Percentiles rank a stretch among this genome's conserved stretches.
phyloP scores from a whole-genome alignment of 2,888 invertebrate genomes.

The Yponomeuta cagnagella region DNA sequence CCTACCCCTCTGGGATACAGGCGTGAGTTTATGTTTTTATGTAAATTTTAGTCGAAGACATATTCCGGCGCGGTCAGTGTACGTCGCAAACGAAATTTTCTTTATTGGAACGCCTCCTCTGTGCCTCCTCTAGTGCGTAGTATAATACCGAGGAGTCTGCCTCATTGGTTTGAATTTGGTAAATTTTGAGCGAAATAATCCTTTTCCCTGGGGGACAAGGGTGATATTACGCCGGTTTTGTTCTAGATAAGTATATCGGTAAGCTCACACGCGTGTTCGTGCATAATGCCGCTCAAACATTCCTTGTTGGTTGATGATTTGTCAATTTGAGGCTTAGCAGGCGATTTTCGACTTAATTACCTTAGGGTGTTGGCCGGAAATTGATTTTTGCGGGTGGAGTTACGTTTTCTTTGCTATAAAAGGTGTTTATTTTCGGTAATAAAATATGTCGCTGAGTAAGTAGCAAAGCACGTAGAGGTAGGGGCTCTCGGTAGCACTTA shows the following conservation, averaged over 20 bases:
- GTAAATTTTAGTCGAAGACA: too few relatives aligned
- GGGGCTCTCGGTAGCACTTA: too few relatives aligned
- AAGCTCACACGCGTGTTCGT: slow-evolving; percentile 8
- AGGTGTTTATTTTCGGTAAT: neutral
- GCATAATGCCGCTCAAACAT: slow-evolving; percentile 15
- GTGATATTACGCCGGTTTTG: neutral
- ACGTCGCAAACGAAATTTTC: too few relatives aligned
- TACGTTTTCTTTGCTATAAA: neutral
- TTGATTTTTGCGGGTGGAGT: neutral
- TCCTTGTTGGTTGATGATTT: slow-evolving; percentile 9
- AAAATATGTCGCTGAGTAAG: neutral
- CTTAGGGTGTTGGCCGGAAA: neutral
- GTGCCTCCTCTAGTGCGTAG: too few relatives aligned
- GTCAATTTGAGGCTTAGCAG: slow-evolving; percentile 4
- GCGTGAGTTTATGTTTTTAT: too few relatives aligned
- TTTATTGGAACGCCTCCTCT: too few relatives aligned
- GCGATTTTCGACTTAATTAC: slow-evolving; percentile 11
- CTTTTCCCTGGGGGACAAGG: neutral
- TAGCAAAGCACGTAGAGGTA: neutral
- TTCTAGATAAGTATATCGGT: slow-evolving; percentile 10
- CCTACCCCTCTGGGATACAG: too few relatives aligned
- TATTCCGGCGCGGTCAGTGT: too few relatives aligned
- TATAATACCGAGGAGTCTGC: too few relatives aligned
- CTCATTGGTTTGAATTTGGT: too few relatives aligned
- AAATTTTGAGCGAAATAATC: neutral